Evolutionary conservation across 2,888 invertebrate genomes (phyloP).

Genomic region (Hydroisotoma schaefferi): DNA sequence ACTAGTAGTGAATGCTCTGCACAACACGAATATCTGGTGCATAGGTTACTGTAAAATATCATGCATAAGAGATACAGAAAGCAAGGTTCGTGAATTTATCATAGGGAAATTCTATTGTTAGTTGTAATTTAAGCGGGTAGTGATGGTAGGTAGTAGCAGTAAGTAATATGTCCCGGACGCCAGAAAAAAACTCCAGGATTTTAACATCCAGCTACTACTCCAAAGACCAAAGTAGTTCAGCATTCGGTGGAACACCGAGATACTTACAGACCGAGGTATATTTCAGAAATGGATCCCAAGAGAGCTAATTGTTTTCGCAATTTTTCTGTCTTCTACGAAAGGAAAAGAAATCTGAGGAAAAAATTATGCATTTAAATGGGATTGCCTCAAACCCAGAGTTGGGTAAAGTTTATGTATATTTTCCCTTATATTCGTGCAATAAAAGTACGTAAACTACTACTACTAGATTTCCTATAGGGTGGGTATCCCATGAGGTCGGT

Average conservation of each 20-base stretch:
- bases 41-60: too few relatives aligned
- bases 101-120: slow-evolving; percentile 3
- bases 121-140: slow-evolving; percentile 1
- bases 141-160: too few relatives aligned
- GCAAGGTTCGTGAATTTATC: not conserved
- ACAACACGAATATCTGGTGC: too few relatives aligned
- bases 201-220: not conserved
- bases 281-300: slow-evolving; percentile 44
- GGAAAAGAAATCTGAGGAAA: slow-evolving; percentile 22
- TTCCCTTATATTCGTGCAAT: not conserved
- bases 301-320: slow-evolving; percentile 48
- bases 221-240: too few relatives aligned
- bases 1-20: too few relatives aligned
- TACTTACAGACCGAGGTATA: too few relatives aligned
- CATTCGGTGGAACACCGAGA: not conserved
- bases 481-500: too few relatives aligned
- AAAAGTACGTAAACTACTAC: not conserved
- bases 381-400: not conserved
- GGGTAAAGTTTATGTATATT: not conserved
- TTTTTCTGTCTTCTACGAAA: slow-evolving; percentile 34
- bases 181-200: not conserved
- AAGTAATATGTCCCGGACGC: too few relatives aligned
- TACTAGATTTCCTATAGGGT: too few relatives aligned
- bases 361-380: slow-evolving; percentile 48
- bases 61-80: too few relatives aligned